Evolutionary conservation across 1,140 invertebrate genomes (phyloP), one percentile per base, ranked within the genome.

Genomic region (Drosophila trapezifrons): DNA sequence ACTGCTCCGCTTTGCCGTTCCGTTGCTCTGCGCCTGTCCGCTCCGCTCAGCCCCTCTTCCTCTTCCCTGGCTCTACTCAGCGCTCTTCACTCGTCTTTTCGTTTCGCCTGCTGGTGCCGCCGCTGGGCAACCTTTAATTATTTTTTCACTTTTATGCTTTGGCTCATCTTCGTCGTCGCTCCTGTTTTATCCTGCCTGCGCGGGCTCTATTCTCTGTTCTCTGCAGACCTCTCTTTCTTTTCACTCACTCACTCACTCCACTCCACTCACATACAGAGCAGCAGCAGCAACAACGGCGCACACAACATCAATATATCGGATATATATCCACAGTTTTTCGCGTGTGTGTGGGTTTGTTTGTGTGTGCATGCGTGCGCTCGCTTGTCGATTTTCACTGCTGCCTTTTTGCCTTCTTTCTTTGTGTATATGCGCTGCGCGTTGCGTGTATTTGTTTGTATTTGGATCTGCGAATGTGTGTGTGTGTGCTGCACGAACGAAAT

Each of bases 241-340:
- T 66, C 70, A 51, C 51, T 59, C 62, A 54, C 57, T 51, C 64
- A 56, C 42, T 63, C 76, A 32, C 76, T 62, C 73, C 69, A 57
- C 42, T 58, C 37, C 55, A 60, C 57, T 32, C 46, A 52, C 74
- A 65, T 59, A 73, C 57, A 52, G 22, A 49, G 32, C 58, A 76
- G 45, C 57, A 76, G 56, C 72, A 76, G 77, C 79, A 76, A 58
- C 78, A 82, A 83, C 79, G 59, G 32, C 56, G 59, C 79, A 69
- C 78, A 75, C 75, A 81, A 82, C 80, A 83, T 82, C 79, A 82
- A 82, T 81, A 82, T 81, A 81, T 81, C 82, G 79, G 46, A 70
- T 67, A 81, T 81, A 81, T 82, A 82, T 82, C 75, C 81, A 82
- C 74, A 79, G 63, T 54, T 78, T 64, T 78, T 47, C 62, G 38